Evolutionary conservation across 1,140 invertebrate species (phyloP), one percentile per base, ranked within the genome.

Genomic region (Oryctes rhinoceros): DNA sequence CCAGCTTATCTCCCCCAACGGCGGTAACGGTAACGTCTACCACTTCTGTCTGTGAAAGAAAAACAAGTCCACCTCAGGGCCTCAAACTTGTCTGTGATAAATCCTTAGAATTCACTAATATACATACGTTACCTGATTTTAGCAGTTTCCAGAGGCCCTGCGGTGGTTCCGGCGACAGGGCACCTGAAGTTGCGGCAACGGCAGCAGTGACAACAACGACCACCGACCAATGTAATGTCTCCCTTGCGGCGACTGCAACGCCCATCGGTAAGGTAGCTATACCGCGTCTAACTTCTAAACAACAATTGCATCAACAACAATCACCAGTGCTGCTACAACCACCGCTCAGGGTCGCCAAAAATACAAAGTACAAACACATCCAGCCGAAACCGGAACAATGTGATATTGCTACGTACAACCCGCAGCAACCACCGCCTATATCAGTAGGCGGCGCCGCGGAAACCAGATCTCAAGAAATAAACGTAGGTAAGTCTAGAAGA

Each of bases 281-380:
- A 83, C 84, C 85, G 44, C 84, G 84, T 77, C 78, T 86, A 44
- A 62, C 80, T 15, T 76, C 71, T 15, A 76, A 24, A 81, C 65
- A 71, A 24, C 65, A 71, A 80, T 79, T 53, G 37, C 77, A 80
- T 67, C 78, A 80, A 53, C 81, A 80, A 79, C 80, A 81, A 74
- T 76, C 75, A 15, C 75, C 75, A 71, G 65, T 71, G 20, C 35
- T 71, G 24, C 65, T 71, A 37, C 75, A 76, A 15, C 81, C 83
- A 20, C 80, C 81, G 78, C 78, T 76, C 49, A 78, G 71, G 74
- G 79, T 83, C 30, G 78, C 84, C 75, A 82, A 83, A 77, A 82
- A 79, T 81, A 76, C 77, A 80, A 89, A 90, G 85, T 90, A 90
- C 85, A 90, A 90, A 87, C 84, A 85, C 75, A 89, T 90, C 84